phyloP scores from a whole-genome alignment of 2,797 vertebrate genomes.

The Crypturellus tataupa region DNA sequence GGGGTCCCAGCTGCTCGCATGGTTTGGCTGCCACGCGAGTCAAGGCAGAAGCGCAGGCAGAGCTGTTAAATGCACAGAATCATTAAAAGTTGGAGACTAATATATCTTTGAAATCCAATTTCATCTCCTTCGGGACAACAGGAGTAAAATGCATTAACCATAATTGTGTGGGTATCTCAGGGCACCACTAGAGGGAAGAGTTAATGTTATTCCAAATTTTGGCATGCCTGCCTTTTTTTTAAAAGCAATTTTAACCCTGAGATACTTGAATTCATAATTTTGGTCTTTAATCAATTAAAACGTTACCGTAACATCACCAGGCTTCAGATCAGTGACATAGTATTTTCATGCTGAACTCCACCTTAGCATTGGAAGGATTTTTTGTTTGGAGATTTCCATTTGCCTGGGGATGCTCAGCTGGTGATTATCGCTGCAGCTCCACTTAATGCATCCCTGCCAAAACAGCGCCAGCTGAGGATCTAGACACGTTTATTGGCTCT shows the following conservation, averaged over 20 bases:
- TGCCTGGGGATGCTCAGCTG: slow-evolving; percentile 18
- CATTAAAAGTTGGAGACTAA: slow-evolving; percentile 50
- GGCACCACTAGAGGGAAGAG: not conserved
- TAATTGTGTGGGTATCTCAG: slow-evolving; percentile 24
- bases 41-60: not conserved
- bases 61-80: slow-evolving; percentile 4
- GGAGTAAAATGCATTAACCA: slow-evolving; percentile 49
- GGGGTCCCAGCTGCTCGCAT: not conserved
- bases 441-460: slow-evolving; percentile 31
- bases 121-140: slow-evolving; percentile 19
- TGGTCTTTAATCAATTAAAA: slow-evolving; percentile 1
- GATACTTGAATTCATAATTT: not conserved
- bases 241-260: not conserved
- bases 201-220: slow-evolving; percentile 14
- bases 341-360: not conserved
- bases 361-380: not conserved
- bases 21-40: slow-evolving; percentile 5
- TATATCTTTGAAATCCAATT: slow-evolving; percentile 49
- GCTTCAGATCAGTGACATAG: not conserved
- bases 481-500: not conserved
- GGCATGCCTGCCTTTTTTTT: not conserved
- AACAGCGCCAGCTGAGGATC: slow-evolving; percentile 19
- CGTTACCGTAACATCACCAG: not conserved
- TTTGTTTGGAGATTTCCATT: not conserved
- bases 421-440: slow-evolving; percentile 8